A percentile compares a stretch with the other conserved stretches of the same genome.
Conservation (phyloP, 2,888 invertebrate species). For the Ormyrus thymus region DNA sequence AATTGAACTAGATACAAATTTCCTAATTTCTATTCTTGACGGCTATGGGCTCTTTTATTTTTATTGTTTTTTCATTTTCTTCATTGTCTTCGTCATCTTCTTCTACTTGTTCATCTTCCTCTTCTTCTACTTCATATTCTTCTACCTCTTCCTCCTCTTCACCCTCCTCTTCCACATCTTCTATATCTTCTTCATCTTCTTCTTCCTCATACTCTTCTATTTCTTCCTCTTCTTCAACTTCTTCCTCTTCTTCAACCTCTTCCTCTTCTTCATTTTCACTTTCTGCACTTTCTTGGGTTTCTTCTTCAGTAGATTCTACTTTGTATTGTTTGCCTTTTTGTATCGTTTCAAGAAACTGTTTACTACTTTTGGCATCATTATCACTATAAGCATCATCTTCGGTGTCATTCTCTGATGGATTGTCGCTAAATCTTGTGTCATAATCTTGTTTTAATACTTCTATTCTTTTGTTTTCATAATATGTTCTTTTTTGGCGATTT, state of each 20-base stretch:
- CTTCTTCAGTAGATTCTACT: slow-evolving; percentile 24
- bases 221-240: slow-evolving; percentile 26
- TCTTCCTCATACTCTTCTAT: slow-evolving; percentile 41
- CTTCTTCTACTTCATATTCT: slow-evolving; percentile 33
- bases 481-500: no score
- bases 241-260: slow-evolving; percentile 36
- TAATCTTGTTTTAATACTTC: no score
- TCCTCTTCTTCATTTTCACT: slow-evolving; percentile 50
- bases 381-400: no score
- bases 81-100: slow-evolving; percentile 11
- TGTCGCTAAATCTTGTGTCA: no score
- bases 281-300: slow-evolving; percentile 46
- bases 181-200: slow-evolving; percentile 36
- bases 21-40: slow-evolving; percentile 55
- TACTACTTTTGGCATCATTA: background rate
- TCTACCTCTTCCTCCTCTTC: slow-evolving; percentile 19
- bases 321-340: background rate
- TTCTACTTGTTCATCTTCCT: slow-evolving; percentile 17
- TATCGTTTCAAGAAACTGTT: background rate
- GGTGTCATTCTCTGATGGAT: no score
- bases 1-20: slow-evolving; percentile 42
- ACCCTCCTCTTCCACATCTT: slow-evolving; percentile 19
- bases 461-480: no score
- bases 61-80: slow-evolving; percentile 34
- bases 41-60: slow-evolving; percentile 49